Evolutionary conservation across 2,888 invertebrate species (phyloP), one percentile per base, ranked within the genome.

Genomic region (Subacronicta megacephala): DNA sequence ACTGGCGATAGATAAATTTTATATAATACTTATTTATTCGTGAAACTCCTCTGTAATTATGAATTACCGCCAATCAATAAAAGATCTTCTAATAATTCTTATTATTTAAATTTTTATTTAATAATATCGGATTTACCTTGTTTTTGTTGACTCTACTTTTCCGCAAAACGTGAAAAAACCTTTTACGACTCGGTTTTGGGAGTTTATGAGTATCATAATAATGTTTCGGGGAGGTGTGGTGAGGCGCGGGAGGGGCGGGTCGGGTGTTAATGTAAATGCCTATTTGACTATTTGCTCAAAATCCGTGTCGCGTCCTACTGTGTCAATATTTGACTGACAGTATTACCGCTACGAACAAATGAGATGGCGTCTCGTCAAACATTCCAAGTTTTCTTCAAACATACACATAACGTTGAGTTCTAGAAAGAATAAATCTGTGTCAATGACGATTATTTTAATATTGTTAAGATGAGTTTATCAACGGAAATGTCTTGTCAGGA

Each of bases 271-370:
- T 90, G 89, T 90, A 89, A 90, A 90, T 89, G 89, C 85, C 88
- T 92, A 90, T 92, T 91, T 90, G 89, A 85, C 83, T 92, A 89
- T 93, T 92, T 92, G 84, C 85, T 83, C 81, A 88, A 92, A 92
- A 92, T 93, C 92, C 89, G 91, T 93, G 93, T 93, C 93, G 90
- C 86, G 89, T 92, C 90, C 89, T 87, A 87, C 90, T 88, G 83
- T 67, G 92, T 91, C 90, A 94, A 93, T 93, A 93, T 93, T 94
- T 90, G 87, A 85, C 82, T 81, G 85, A 79, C 88, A 83, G 85
- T 88, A 92, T 90, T 92, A 93, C 93, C 92, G 93, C 92, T 93
- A 90, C 84, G 88, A 78, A 87, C 90, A 90, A 90, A 89, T 88
- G 87, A 85, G 86, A 89, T 84, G 82, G 83, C 84, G 86, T 82